Evolutionary conservation across 1,140 invertebrate species (phyloP), one percentile per base, ranked within the genome.

Genomic region (Lasioglossum albipes): DNA sequence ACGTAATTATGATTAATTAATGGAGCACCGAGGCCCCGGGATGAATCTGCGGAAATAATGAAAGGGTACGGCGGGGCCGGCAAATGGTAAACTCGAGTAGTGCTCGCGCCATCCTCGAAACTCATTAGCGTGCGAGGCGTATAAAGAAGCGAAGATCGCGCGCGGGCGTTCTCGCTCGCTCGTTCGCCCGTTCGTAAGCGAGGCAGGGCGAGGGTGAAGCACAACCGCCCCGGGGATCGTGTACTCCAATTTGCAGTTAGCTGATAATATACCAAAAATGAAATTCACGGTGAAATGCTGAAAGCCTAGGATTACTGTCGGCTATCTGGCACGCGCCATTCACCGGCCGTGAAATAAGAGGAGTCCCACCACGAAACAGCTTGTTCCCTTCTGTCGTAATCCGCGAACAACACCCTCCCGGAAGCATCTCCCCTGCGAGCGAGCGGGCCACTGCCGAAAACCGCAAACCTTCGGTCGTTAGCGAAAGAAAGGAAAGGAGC

Each of bases 161-260:
- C 20, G 22, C 2, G 6, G 0, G 18, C 16, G 36, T 16, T 13
- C 16, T 10, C 3, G 36, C 36, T 36, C 36, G 36, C 36, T 36
- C 36, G 36, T 36, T 36, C 36, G 36, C 36, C 5, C 36, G 36
- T 36, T 36, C 36, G 36, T 5, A 6, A 16, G 18, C 16, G 52
- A 7, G 3, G 52, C 16, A 10, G 22, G 41, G 7, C n/a, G 20
- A 9, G 18, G 57, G 52, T 7, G 52, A 16, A 31, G 22, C 41
- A 61, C n/a, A 41, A 36, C 5, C 76, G 54, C 1, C 1, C 4
- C 45, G 45, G 6, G n/a, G 45, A 54, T 65, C 69, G 69, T 54
- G 70, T 27, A 65, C 49, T 66, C 45, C 69, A 72, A 36, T 79
- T 79, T 79, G 36, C 59, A 79, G 69, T 79, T 79, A 64, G 31